phyloP scores from a whole-genome alignment of 2,797 vertebrate genomes.

The Betta splendens region DNA sequence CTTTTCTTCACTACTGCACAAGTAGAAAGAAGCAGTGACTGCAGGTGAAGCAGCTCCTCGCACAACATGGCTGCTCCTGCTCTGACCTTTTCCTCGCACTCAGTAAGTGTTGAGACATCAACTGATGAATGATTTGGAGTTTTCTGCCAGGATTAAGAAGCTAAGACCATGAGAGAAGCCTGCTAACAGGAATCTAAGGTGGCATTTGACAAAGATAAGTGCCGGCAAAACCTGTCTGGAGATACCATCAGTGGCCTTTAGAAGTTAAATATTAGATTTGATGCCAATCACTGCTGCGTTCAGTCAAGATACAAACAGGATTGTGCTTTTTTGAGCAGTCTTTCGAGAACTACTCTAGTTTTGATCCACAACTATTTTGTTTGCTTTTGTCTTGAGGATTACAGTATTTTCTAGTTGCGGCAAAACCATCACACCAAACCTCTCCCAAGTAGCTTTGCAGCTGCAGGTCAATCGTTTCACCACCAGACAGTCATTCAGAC shows the following conservation, averaged over 20 bases:
- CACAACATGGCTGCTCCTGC: constrained; percentile 10
- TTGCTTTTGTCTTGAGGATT: too few species aligned
- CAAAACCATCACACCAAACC: too few species aligned
- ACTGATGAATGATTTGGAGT: constrained; percentile 42
- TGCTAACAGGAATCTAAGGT: constrained; percentile 47
- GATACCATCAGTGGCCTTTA: constrained; percentile 62
- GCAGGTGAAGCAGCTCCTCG: not conserved
- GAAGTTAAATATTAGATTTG: constrained; percentile 54
- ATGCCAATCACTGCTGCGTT: constrained; percentile 36
- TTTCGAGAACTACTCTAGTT: constrained; percentile 27
- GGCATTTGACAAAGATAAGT: constrained; percentile 69
- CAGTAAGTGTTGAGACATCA: constrained; percentile 23
- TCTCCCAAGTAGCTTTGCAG: too few species aligned
- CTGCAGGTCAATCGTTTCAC: too few species aligned
- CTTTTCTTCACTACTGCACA: not conserved
- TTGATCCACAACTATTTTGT: too few species aligned
- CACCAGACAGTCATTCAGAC: too few species aligned
- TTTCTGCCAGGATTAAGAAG: constrained; percentile 44
- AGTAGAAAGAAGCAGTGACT: not conserved
- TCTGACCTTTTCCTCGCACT: constrained; percentile 42
- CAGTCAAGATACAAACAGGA: constrained; percentile 14
- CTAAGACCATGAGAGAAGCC: constrained; percentile 44
- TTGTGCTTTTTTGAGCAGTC: constrained; percentile 13
- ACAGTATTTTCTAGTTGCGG: too few species aligned
- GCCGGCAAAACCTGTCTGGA: constrained; percentile 45